Evolutionary conservation across 1,140 invertebrate genomes (phyloP).

Genomic region (Chrysoperla carnea): DNA sequence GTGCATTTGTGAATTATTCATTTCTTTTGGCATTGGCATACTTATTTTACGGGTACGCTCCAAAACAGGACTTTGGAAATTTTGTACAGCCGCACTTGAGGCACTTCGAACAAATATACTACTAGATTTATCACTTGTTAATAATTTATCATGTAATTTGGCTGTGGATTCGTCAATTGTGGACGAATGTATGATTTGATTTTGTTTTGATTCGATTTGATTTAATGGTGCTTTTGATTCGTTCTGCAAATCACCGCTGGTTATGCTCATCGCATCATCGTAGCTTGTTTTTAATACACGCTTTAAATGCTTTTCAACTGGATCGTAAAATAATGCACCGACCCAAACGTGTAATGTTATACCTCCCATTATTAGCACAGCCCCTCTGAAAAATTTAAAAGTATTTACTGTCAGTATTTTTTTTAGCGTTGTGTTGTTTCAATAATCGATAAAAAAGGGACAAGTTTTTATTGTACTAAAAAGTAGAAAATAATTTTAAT

Average conservation of each 20-base stretch:
- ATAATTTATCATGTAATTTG: slow-evolving; percentile 3
- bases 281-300: slow-evolving; percentile 32
- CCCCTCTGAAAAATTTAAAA: slow-evolving; percentile 33
- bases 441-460: background rate
- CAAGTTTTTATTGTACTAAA: too few species aligned
- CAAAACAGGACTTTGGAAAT: background rate
- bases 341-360: slow-evolving; percentile 69
- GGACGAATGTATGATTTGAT: too few species aligned
- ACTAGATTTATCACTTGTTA: slow-evolving; percentile 12
- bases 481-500: too few species aligned
- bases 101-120: slow-evolving; percentile 24
- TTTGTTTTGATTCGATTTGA: background rate
- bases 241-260: background rate
- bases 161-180: slow-evolving; percentile 1
- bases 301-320: slow-evolving; percentile 62
- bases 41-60: slow-evolving; percentile 30
- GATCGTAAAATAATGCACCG: slow-evolving; percentile 65
- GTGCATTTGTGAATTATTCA: slow-evolving; percentile 12
- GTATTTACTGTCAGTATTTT: background rate
- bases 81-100: slow-evolving; percentile 31
- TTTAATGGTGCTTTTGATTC: slow-evolving; percentile 7
- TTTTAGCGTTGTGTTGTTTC: slow-evolving; percentile 1
- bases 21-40: slow-evolving; percentile 25
- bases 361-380: slow-evolving; percentile 65
- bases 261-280: slow-evolving; percentile 5